Evolutionary conservation across 2,888 invertebrate genomes (phyloP).

Genomic region (Acrobasis repandana): DNA sequence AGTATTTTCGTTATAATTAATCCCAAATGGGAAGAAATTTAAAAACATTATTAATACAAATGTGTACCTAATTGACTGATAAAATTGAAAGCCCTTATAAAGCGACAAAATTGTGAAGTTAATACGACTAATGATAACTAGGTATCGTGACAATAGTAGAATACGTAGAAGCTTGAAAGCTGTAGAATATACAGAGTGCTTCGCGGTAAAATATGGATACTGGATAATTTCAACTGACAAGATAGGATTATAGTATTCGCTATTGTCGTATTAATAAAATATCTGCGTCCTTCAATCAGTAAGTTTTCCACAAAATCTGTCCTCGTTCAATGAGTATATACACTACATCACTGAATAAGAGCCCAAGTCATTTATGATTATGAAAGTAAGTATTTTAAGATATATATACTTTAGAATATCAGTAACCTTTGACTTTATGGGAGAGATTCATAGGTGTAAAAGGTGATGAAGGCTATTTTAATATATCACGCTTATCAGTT

Average conservation of each 20-base stretch:
- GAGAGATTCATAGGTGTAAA: no score
- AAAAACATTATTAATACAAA: neutral
- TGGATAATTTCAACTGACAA: slow-evolving; percentile 27
- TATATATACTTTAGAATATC: no score
- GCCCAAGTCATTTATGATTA: no score
- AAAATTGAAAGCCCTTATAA: slow-evolving; percentile 19
- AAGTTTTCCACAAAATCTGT: no score
- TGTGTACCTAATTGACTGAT: slow-evolving; percentile 19
- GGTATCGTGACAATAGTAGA: slow-evolving; percentile 80
- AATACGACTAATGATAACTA: slow-evolving; percentile 57
- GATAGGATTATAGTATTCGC: neutral
- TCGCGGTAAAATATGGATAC: slow-evolving; percentile 49
- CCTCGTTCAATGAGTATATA: no score
- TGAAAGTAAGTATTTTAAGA: no score
- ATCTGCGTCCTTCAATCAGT: no score
- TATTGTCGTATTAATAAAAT: no score
- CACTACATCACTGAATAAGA: no score
- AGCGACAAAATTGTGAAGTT: slow-evolving; percentile 34
- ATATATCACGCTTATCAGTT: neutral
- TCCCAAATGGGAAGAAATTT: neutral
- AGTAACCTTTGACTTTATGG: no score
- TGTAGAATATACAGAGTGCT: slow-evolving; percentile 70
- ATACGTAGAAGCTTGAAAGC: slow-evolving; percentile 72
- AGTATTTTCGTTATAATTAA: neutral
- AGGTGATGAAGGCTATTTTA: neutral